Base-by-base conservation (phyloP, 2,888 invertebrate species). In the Caenorhabditis sp. region DNA sequence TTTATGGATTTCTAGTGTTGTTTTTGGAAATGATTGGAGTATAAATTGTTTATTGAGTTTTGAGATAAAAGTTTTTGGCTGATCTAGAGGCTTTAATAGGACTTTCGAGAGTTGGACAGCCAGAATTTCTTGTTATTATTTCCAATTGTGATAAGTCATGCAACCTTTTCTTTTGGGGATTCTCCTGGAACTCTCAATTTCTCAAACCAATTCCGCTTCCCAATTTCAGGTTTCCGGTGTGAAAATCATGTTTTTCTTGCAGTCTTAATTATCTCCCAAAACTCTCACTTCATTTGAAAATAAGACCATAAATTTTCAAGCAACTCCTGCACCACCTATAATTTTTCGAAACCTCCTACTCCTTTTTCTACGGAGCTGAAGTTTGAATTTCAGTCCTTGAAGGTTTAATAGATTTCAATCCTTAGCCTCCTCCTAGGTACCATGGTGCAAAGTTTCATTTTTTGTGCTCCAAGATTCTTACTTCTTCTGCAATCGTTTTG, bases 401-500 rank as follows among this genome's bases (percentile, higher is more conserved):
- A 2, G 12, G 38, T 38, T 38, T 38, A 16, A 56, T 12, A 56
- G 28, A 28, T 56, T 16, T 22, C 35, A 38, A 26, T 14, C 44
- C 26, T 44, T 63, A 26, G 16, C 35, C 49, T 51, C n/a, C 0
- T 64, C 4, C 28, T 47, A n/a, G 47, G 64, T 64, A 64, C 31
- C 47, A 19, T 26, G 28, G 64, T 66, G 49, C 66, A 49, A 66
- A 49, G 47, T 51, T 24, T 66, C 51, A 58, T 35, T 14, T 35
- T 49, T 28, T 64, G 19, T 24, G 38, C 38, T 38, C 12, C 38
- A 38, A 38, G 38, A 38, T 47, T 47, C 47, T 47, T 47, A 19
- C 19, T 6, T 19, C 14, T 66, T 66, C 66, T 51, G 51, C 66
- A 49, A 66, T 66, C 31, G 66, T 35, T 51, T 68, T 68, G 68